Conservation (phyloP, 2,797 vertebrate species). For the Anolis apletophallus region DNA sequence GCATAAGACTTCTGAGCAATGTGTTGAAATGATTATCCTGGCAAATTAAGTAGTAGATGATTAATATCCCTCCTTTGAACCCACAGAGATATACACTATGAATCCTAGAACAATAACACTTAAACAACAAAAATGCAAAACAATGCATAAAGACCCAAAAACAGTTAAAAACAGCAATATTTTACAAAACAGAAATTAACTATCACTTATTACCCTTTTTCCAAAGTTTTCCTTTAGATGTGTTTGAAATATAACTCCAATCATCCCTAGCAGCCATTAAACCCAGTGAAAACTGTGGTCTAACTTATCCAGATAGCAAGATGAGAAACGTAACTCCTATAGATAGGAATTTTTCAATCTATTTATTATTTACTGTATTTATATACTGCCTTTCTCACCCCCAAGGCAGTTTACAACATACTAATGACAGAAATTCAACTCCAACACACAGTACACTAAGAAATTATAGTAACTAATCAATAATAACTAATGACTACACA, state of each 20-base stretch:
- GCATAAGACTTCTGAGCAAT: background rate
- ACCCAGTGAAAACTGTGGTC: background rate
- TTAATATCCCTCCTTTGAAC: background rate
- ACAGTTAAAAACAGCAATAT: background rate
- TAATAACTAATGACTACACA: too few species aligned
- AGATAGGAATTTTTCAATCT: background rate
- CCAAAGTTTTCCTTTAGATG: background rate
- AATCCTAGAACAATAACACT: background rate
- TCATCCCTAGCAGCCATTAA: background rate
- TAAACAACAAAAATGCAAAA: background rate
- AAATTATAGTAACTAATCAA: too few species aligned
- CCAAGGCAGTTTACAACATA: too few species aligned
- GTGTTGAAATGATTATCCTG: slow-evolving; percentile 3
- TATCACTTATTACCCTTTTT: background rate
- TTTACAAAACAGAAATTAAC: slow-evolving; percentile 6
- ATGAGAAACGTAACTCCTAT: background rate
- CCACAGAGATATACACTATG: background rate
- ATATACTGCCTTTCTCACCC: too few species aligned
- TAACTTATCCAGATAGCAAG: background rate
- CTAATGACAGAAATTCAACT: too few species aligned
- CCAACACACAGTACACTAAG: too few species aligned
- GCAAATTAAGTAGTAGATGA: background rate
- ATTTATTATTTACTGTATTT: too few species aligned
- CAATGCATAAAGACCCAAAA: background rate
- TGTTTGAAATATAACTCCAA: background rate